Evolutionary conservation across 23 tunicate genomes (phyloP).

Genomic region (Trididemnum nubilum): DNA sequence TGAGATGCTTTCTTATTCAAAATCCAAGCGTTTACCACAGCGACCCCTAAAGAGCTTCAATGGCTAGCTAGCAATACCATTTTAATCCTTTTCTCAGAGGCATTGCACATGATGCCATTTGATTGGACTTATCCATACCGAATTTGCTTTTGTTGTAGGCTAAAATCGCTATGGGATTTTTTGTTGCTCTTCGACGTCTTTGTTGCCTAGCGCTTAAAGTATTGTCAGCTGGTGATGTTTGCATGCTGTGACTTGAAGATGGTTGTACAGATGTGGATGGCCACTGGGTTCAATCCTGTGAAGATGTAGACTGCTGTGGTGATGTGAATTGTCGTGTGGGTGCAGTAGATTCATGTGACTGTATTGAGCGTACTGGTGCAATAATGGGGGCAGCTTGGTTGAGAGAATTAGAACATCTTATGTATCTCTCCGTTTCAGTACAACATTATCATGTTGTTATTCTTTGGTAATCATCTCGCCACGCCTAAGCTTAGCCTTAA

Average conservation of each 20-base stretch:
- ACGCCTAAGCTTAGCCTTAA: constrained; percentile 29
- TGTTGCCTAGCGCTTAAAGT: constrained; percentile 27
- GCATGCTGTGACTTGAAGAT: constrained; percentile 19
- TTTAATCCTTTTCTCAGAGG: constrained; percentile 36
- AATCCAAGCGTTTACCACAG: constrained; percentile 30
- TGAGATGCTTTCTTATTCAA: constrained; percentile 13
- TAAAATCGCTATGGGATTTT: constrained; percentile 26
- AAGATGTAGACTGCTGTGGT: not conserved
- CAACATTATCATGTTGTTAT: constrained; percentile 37
- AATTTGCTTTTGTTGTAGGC: constrained; percentile 36
- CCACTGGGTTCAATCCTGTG: not conserved
- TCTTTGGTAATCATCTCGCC: constrained; percentile 30
- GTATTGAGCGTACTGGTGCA: constrained; percentile 26
- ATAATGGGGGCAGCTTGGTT: constrained; percentile 42
- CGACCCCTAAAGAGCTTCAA: constrained; percentile 21
- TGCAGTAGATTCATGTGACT: constrained; percentile 6
- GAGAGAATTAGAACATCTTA: constrained; percentile 29
- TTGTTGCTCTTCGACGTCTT: constrained; percentile 36
- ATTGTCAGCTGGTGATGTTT: constrained; percentile 8
- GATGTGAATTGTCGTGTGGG: not conserved
- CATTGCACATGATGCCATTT: constrained; percentile 38
- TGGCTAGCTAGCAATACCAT: constrained; percentile 33
- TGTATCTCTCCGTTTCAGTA: constrained; percentile 30
- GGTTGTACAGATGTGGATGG: constrained; percentile 8
- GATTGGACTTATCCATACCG: constrained; percentile 27